Evolutionary conservation across 2,888 invertebrate genomes (phyloP).

Genomic region (Drosophila fulvimacula): DNA sequence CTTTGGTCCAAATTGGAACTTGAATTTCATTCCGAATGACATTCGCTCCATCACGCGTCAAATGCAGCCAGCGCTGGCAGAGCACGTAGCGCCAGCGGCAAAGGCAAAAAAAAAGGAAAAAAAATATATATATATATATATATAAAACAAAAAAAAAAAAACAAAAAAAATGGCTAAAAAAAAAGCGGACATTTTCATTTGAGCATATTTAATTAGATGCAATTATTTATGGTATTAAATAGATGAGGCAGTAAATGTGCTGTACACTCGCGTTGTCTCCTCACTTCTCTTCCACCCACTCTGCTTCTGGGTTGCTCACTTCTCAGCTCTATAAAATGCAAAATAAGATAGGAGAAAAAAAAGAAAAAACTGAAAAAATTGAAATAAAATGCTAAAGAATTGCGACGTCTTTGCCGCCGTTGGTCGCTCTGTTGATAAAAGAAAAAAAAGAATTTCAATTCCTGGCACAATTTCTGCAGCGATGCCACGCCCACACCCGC

Average conservation of each 20-base stretch:
- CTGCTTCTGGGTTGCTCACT: slow-evolving; percentile 14
- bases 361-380: slow-evolving; percentile 71
- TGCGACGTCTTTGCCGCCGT: slow-evolving; percentile 70
- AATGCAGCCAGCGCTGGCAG: slow-evolving; percentile 78
- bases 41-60: slow-evolving; percentile 85
- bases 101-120: slow-evolving; percentile 16
- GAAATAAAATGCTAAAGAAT: slow-evolving; percentile 82
- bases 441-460: slow-evolving; percentile 63
- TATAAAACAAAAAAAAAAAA: slow-evolving; percentile 3
- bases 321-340: slow-evolving; percentile 47
- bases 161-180: slow-evolving; percentile 38
- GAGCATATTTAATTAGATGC: slow-evolving; percentile 85
- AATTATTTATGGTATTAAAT: slow-evolving; percentile 85
- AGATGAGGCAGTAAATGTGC: slow-evolving; percentile 84
- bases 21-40: slow-evolving; percentile 84
- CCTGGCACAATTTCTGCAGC: slow-evolving; percentile 76
- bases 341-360: slow-evolving; percentile 64
- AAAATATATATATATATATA: neutral
- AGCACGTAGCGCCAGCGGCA: slow-evolving; percentile 59
- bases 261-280: slow-evolving; percentile 61
- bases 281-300: neutral
- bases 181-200: slow-evolving; percentile 83
- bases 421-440: slow-evolving; percentile 53
- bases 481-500: slow-evolving; percentile 49
- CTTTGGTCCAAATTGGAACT: slow-evolving; percentile 80